Conservation (phyloP, 2,113 vertebrate species). For the Ibidorhyncha struthersii region DNA sequence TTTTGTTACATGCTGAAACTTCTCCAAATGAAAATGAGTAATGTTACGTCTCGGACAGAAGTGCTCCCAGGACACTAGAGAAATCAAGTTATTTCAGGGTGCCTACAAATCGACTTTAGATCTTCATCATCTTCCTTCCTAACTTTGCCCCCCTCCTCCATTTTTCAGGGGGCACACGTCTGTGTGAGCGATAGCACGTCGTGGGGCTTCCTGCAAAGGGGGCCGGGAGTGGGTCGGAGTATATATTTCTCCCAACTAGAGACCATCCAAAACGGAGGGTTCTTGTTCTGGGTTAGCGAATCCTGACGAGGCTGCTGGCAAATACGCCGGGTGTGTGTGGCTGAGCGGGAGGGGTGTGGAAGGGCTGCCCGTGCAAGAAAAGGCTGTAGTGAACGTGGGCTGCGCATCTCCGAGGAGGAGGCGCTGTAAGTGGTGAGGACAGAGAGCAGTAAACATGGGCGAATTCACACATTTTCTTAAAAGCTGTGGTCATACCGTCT, state of each 20-base stretch:
- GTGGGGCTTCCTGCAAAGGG: background rate
- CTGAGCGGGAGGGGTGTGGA: background rate
- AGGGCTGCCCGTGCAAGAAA: background rate
- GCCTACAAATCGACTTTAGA: background rate
- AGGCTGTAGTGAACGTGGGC: background rate
- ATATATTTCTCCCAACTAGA: background rate
- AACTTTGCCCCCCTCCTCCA: background rate
- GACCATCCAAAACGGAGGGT: background rate
- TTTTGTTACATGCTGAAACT: conserved; percentile 38
- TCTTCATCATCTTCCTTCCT: background rate
- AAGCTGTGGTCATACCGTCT: background rate
- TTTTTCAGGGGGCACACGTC: background rate
- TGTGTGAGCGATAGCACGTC: background rate
- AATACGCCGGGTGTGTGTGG: background rate
- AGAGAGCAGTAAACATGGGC: background rate
- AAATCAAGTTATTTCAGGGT: conserved; percentile 5
- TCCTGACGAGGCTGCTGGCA: background rate
- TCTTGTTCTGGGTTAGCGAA: background rate
- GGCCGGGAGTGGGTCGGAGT: background rate
- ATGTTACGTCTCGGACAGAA: background rate
- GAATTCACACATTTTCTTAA: background rate
- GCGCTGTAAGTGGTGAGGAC: background rate
- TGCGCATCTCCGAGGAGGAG: background rate
- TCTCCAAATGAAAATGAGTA: conserved; percentile 44
- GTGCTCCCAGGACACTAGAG: background rate